These are phyloP conservation scores for Erannis defoliaria DNA, from an alignment of 2,888 invertebrate species.

Conservation along the genomic window DNA sequence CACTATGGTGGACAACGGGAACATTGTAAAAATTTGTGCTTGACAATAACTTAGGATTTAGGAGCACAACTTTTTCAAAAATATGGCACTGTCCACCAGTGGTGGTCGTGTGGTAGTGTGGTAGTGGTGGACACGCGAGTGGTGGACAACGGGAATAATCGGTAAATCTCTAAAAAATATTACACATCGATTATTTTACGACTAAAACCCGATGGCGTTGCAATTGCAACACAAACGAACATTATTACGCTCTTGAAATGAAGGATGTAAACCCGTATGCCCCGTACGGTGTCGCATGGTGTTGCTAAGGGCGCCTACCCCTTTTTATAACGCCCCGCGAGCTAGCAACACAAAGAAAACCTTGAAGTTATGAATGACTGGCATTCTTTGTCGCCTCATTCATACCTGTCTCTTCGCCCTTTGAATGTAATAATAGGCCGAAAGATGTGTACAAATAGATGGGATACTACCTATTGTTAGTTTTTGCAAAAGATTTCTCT, in stretches of 20 bases:
- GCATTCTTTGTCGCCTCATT: conserved; percentile 46
- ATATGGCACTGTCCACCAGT: no score
- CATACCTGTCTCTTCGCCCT: conserved; percentile 40
- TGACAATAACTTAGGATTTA: no score
- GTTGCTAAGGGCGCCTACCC: conserved; percentile 51
- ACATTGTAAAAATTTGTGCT: no score
- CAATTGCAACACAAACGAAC: no score
- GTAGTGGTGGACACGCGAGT: no score
- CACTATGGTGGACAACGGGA: no score
- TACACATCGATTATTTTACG: no score
- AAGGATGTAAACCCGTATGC: not conserved
- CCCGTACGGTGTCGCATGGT: conserved; percentile 22
- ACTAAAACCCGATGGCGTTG: no score
- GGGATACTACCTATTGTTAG: not conserved
- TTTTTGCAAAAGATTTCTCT: conserved; percentile 15
- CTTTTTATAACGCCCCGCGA: conserved; percentile 45
- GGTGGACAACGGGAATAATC: no score
- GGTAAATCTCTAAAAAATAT: no score
- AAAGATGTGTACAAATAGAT: conserved; percentile 18
- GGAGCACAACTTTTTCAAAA: no score
- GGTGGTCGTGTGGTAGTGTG: no score
- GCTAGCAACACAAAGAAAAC: conserved; percentile 43
- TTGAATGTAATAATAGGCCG: conserved; percentile 23
- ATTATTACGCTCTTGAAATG: not conserved
- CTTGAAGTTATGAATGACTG: conserved; percentile 49